Conservation (phyloP, 2,113 vertebrate genomes). For the Nansenia antarctica region DNA sequence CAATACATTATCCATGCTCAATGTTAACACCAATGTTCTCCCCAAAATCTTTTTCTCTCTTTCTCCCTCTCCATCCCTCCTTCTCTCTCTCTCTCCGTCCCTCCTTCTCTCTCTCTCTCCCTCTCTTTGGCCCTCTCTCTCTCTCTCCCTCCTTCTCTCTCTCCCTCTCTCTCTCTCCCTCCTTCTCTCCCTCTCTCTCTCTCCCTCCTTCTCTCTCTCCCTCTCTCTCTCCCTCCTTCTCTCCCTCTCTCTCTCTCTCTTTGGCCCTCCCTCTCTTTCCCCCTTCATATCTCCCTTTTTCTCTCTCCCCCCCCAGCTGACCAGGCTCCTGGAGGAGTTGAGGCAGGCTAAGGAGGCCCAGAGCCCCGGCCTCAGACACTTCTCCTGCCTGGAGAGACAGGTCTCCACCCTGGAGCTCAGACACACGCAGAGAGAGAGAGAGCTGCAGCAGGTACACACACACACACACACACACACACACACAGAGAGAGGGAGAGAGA, state of each 20-base stretch:
- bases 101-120: too few species aligned
- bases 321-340: constrained; percentile 85
- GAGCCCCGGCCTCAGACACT: constrained; percentile 86
- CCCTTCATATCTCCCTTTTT: neutral
- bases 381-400: constrained; percentile 85
- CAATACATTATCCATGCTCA: too few species aligned
- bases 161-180: too few species aligned
- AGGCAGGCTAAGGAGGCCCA: constrained; percentile 86
- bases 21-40: too few species aligned
- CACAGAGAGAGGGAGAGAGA: too few species aligned
- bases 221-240: neutral
- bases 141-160: too few species aligned
- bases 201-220: neutral
- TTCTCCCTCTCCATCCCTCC: too few species aligned
- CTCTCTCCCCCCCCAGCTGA: constrained; percentile 68
- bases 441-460: constrained; percentile 84
- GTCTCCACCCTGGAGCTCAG: constrained; percentile 85
- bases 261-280: neutral
- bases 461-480: neutral
- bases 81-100: too few species aligned
- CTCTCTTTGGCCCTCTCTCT: too few species aligned
- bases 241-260: too few species aligned
- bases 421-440: constrained; percentile 82
- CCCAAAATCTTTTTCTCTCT: too few species aligned
- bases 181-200: too few species aligned